Evolutionary conservation across 1,140 invertebrate species (phyloP).

Genomic region (Planococcus citri): DNA sequence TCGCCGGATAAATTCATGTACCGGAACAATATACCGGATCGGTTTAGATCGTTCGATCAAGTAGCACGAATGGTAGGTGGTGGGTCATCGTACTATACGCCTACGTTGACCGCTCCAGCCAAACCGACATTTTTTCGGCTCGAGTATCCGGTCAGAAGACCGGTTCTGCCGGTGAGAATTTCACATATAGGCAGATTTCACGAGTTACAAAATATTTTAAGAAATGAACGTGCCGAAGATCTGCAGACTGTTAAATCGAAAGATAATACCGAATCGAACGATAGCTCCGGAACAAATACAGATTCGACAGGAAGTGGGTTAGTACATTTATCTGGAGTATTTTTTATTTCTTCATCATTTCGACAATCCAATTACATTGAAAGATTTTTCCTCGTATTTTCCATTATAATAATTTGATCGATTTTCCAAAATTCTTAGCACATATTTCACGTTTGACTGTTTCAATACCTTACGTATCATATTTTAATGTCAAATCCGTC

Average conservation of each 20-base stretch:
- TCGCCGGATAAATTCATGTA: slow-evolving; percentile 11
- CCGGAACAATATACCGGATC: neutral
- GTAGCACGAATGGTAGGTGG: neutral
- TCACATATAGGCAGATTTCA: neutral
- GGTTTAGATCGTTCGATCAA: neutral
- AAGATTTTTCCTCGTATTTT: too few species aligned
- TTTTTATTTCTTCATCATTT: too few species aligned
- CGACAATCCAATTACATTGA: too few species aligned
- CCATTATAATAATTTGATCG: neutral
- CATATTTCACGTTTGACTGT: neutral
- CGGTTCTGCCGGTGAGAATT: neutral
- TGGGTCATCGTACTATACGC: neutral
- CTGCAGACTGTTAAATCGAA: neutral
- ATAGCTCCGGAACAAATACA: neutral
- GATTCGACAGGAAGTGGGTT: neutral
- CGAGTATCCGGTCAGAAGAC: slow-evolving; percentile 7
- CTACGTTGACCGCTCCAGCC: neutral
- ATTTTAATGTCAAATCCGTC: neutral
- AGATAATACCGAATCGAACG: neutral
- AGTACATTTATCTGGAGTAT: neutral
- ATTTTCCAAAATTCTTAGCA: neutral
- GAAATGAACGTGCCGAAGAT: neutral
- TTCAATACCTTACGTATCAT: neutral
- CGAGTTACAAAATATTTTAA: neutral
- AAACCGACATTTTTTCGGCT: slow-evolving; percentile 8